Evolutionary conservation across 2,888 invertebrate species (phyloP).

Genomic region (Chydorus sphaericus): DNA sequence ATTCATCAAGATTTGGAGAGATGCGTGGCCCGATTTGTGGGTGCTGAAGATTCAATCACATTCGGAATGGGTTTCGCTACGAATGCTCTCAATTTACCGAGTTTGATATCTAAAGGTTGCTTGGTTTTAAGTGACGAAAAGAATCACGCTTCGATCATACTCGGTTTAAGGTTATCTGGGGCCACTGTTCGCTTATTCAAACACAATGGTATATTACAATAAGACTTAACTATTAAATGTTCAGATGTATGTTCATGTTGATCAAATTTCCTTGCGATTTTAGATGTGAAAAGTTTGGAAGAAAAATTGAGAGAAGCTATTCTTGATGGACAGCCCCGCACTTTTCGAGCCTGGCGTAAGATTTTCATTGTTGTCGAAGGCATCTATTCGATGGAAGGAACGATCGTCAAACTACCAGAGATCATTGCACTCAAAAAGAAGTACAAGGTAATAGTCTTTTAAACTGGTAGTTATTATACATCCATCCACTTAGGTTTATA

Average conservation of each 20-base stretch:
- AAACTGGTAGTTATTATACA: neutral
- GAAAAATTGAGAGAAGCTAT: conserved; percentile 55
- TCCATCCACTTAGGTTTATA: neutral
- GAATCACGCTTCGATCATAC: conserved; percentile 92
- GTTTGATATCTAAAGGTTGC: conserved; percentile 64
- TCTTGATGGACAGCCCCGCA: conserved; percentile 59
- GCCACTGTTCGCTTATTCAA: conserved; percentile 74
- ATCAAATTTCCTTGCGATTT: conserved; percentile 14
- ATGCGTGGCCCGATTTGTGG: conserved; percentile 72
- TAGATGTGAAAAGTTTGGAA: conserved; percentile 72
- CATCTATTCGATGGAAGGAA: conserved; percentile 97
- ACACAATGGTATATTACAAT: conserved; percentile 48
- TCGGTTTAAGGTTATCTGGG: conserved; percentile 76
- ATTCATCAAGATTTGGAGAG: conserved; percentile 68
- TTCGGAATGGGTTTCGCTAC: conserved; percentile 99
- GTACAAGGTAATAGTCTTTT: conserved; percentile 45
- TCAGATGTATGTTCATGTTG: neutral
- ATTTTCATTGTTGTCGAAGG: conserved; percentile 91
- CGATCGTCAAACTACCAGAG: conserved; percentile 74
- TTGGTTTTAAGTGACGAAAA: conserved; percentile 89
- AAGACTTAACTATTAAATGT: neutral
- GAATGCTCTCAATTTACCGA: conserved; percentile 83
- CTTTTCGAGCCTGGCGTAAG: conserved; percentile 69
- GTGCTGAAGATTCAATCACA: conserved; percentile 82
- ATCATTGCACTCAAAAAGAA: conserved; percentile 79